phyloP scores from a whole-genome alignment of 2,888 invertebrate genomes.

The Amblyjoppa proteus region DNA sequence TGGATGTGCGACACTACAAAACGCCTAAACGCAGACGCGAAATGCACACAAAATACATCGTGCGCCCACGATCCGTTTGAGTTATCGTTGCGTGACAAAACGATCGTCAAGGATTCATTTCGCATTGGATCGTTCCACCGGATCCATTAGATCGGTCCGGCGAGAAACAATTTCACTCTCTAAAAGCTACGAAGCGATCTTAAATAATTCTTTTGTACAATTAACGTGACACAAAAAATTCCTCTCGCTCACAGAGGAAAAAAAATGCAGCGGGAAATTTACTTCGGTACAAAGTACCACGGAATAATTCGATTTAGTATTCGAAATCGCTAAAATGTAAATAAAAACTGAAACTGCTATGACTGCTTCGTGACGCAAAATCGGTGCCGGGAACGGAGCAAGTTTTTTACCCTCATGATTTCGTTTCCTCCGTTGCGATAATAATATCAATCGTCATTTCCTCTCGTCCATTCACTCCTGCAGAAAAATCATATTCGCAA shows the following conservation, averaged over 20 bases:
- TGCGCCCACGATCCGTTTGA: not conserved
- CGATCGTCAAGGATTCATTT: conserved; percentile 24
- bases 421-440: conserved; percentile 58
- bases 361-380: no score
- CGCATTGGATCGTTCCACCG: conserved; percentile 13
- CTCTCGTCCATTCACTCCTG: conserved; percentile 34
- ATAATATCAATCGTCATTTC: conserved; percentile 38
- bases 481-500: conserved; percentile 19
- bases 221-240: conserved; percentile 39
- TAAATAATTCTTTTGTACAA: conserved; percentile 48
- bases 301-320: not conserved
- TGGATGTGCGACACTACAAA: not conserved
- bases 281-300: not conserved
- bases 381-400: no score
- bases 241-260: conserved; percentile 53
- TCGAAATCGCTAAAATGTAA: not conserved
- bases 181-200: conserved; percentile 36
- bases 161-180: conserved; percentile 7
- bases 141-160: conserved; percentile 9
- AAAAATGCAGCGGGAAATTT: conserved; percentile 26
- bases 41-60: conserved; percentile 12
- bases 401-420: conserved; percentile 29
- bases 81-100: not conserved
- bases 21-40: not conserved
- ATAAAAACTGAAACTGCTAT: not conserved